These are phyloP conservation scores for Catagonus wagneri DNA, from an alignment of 2,113 vertebrate species.

Conservation along the genomic window DNA sequence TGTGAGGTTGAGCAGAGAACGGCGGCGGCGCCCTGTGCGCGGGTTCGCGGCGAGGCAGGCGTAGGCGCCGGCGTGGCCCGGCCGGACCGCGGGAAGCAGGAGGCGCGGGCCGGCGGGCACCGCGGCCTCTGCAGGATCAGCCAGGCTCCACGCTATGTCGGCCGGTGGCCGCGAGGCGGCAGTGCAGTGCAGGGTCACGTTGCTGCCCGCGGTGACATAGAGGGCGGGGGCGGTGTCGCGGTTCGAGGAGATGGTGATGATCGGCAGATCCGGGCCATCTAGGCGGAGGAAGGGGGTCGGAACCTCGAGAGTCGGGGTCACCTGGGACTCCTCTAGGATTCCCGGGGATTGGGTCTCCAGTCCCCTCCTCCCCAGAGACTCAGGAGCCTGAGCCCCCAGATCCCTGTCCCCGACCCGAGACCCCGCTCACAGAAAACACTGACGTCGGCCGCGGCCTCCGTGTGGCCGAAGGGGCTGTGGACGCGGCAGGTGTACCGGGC, in stretches of 20 bases:
- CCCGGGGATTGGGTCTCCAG: neutral
- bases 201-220: slow-evolving; percentile 79
- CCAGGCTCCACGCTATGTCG: slow-evolving; percentile 79
- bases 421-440: slow-evolving; percentile 80
- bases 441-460: slow-evolving; percentile 55
- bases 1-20: slow-evolving; percentile 61
- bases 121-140: slow-evolving; percentile 56
- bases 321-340: neutral
- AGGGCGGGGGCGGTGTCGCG: neutral
- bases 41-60: slow-evolving; percentile 81
- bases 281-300: neutral
- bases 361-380: neutral
- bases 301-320: neutral
- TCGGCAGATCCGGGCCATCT: slow-evolving; percentile 83
- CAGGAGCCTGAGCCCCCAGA: neutral
- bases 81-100: slow-evolving; percentile 68
- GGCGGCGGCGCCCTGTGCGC: slow-evolving; percentile 66
- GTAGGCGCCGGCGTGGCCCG: slow-evolving; percentile 77
- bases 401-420: neutral
- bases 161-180: slow-evolving; percentile 79
- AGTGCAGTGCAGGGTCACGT: slow-evolving; percentile 77
- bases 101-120: slow-evolving; percentile 76
- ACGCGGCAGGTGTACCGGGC: slow-evolving; percentile 78
- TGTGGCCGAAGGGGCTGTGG: slow-evolving; percentile 80
- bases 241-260: slow-evolving; percentile 65